Evolutionary conservation across 1,140 invertebrate genomes (phyloP), one percentile per base, ranked within the genome.

Genomic region (Drosophila kikkawai): DNA sequence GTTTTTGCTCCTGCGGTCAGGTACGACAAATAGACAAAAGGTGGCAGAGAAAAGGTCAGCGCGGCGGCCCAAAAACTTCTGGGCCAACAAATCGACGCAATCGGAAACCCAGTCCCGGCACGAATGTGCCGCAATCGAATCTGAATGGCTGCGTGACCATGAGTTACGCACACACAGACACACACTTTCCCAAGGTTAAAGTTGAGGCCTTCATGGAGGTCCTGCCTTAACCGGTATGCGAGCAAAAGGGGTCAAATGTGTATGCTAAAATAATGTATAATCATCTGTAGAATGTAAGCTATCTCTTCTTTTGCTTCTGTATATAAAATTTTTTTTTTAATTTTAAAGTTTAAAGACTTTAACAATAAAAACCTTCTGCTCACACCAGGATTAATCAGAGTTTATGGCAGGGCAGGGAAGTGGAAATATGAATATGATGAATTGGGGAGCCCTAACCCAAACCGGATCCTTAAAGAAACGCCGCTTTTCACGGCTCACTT

Each of bases 1-100:
- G 73, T 76, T 76, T 75, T 66, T 39, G 70, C 53, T 37, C 7
- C 37, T 60, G 70, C 70, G 70, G 70, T 74, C 70, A 74, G 70
- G 70, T 76, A 19, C 71, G 67, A 70, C 67, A 70, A 68, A 70
- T 70, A 65, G 66, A 69, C 66, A 69, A 65, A 67, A 70, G 65
- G 44, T 22, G 67, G 64, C 34, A 42, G 42, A 6, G 59, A 64
- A 76, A 59, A 76, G 53, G 63, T 50, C 61, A 48, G 55, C 34
- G 51, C 29, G 63, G 45, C 29, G 29, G 22, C 17, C 53, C 53
- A 56, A 56, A 75, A 75, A 57, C 29, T 65, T 75, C 59, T 50
- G 70, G 59, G 32, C 48, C 48, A 74, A 64, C 67, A 73, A 60
- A 73, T 73, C 68, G 67, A 60, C 70, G 55, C 70, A 73, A 74